Conservation (phyloP, 2,888 invertebrate species). For the Chrysina gloriosa region DNA sequence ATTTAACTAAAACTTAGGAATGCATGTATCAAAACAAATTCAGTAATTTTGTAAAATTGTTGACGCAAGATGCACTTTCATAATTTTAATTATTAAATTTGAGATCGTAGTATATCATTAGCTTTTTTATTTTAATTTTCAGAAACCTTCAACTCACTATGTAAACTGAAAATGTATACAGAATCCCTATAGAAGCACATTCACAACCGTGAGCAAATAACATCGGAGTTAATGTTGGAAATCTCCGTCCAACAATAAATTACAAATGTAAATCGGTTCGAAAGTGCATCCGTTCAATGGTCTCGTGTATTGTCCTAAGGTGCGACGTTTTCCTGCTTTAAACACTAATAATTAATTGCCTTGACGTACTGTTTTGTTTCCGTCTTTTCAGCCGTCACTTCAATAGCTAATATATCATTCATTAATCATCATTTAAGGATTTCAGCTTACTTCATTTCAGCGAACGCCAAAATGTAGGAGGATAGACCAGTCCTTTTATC, state of each 20-base stretch:
- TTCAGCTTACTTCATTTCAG: neutral
- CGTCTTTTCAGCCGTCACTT: constrained; percentile 8
- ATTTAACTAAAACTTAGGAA: no score
- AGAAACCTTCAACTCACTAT: neutral
- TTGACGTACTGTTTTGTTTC: constrained; percentile 7
- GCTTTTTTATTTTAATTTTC: no score
- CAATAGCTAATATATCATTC: neutral
- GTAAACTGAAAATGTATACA: neutral
- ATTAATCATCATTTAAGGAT: constrained; percentile 10
- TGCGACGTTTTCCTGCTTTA: neutral
- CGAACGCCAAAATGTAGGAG: neutral
- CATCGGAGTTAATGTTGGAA: constrained; percentile 5
- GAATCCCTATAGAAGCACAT: neutral
- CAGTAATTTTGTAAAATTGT: no score
- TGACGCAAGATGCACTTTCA: no score
- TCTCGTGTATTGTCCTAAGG: neutral
- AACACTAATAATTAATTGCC: constrained; percentile 23
- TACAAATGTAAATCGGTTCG: constrained; percentile 18
- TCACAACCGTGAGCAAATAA: neutral
- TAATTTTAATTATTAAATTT: no score
- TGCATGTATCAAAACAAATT: no score
- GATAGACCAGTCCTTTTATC: no score
- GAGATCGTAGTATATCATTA: no score
- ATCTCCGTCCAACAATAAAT: constrained; percentile 10
- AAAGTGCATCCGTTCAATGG: constrained; percentile 5